These are phyloP conservation scores for Dicyrtoma fusca DNA, from an alignment of 2,888 invertebrate species.

Conservation along the genomic window DNA sequence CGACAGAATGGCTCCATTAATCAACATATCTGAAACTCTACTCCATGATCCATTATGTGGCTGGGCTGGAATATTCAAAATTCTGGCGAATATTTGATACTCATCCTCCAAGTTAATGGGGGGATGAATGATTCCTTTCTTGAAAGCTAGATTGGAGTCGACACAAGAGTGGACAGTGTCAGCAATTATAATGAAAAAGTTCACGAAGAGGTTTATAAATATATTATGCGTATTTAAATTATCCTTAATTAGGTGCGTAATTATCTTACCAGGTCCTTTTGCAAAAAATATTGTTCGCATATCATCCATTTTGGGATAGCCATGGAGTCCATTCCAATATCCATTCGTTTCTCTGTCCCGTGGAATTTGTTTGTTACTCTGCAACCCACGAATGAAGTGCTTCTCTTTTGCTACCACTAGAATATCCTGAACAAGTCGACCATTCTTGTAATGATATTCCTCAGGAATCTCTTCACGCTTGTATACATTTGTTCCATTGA, in stretches of 20 bases:
- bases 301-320: slow-evolving; percentile 56
- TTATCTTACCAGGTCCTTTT: slow-evolving; percentile 58
- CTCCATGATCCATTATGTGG: slow-evolving; percentile 58
- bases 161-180: not conserved
- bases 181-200: not conserved
- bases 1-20: slow-evolving; percentile 34
- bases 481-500: slow-evolving; percentile 58
- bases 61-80: slow-evolving; percentile 60
- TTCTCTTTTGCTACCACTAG: slow-evolving; percentile 61
- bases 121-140: slow-evolving; percentile 57
- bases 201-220: not conserved
- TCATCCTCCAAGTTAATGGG: slow-evolving; percentile 62
- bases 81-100: slow-evolving; percentile 62
- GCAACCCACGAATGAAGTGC: slow-evolving; percentile 57
- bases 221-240: too few species aligned
- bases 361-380: slow-evolving; percentile 51
- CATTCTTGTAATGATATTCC: slow-evolving; percentile 60
- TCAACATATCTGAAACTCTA: slow-evolving; percentile 48
- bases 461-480: slow-evolving; percentile 61
- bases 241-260: too few species aligned
- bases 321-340: slow-evolving; percentile 55
- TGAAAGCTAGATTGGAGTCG: slow-evolving; percentile 60
- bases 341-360: slow-evolving; percentile 32
- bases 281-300: slow-evolving; percentile 59
- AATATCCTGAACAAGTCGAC: slow-evolving; percentile 60